Base-by-base conservation (phyloP, 1,140 invertebrate genomes). In the Temnothorax curvispinosus region DNA sequence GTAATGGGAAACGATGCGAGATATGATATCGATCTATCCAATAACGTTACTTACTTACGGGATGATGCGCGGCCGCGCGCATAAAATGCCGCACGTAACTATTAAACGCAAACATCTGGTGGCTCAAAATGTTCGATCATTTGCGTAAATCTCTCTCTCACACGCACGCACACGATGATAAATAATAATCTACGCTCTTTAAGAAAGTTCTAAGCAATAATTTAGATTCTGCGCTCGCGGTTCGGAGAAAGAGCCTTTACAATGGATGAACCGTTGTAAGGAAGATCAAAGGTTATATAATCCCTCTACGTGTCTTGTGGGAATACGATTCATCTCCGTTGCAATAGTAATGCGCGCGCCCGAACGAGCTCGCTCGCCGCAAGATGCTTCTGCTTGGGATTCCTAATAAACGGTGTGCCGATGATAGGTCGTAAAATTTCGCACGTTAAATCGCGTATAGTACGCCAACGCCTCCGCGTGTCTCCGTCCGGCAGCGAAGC, bases 231-330 rank as follows among this genome's bases (percentile, higher is more conserved):
- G 87, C 87, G 72, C 77, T 54, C 76, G 80, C 62, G 87, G 69
- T 76, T 84, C 89, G 89, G 77, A 80, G 90, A 91, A 90, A 90
- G 90, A 91, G 89, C 85, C 89, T 91, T 81, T 81, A 91, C 90
- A 91, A 91, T 91, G 88, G 90, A 91, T 91, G 90, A 91, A 91
- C 90, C 89, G 89, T 91, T 91, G 90, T 91, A 86, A 89, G 90
- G 87, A 87, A 82, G 90, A 91, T 91, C 90, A 89, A 91, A 91
- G 89, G 90, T 91, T 91, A 91, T 89, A 88, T 91, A 91, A 91
- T 91, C 87, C 89, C 87, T 88, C 87, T 91, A 87, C 89, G 90
- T 87, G 87, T 91, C 89, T 91, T 91, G 90, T 91, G 90, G 90
- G 90, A 91, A 91, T 88, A 89, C 89, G 87, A 91, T 91, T 91